Evolutionary conservation across 2,888 invertebrate genomes (phyloP), one percentile per base, ranked within the genome.

Genomic region (Andrena fulva): DNA sequence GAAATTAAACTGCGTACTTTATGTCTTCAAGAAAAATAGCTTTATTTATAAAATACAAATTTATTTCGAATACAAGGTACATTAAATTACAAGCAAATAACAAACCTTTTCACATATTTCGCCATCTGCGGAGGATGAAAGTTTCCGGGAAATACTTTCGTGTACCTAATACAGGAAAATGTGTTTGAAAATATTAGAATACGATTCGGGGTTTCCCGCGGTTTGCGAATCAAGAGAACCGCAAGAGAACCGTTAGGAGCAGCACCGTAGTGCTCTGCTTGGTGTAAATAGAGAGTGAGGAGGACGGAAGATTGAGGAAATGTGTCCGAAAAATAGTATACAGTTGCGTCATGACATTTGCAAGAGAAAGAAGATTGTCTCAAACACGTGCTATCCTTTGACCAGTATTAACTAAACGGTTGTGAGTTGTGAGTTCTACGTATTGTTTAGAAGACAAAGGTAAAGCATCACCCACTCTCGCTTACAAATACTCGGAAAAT

Each of bases 401-500:
- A 50, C 4, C 35, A 12, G 6, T 29, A 56, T 54, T 62, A 50
- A 52, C 35, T 7, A 68, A 68, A 10, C 24, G 27, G 20, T 62
- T 54, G 69, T 80, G 24, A 56, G 20, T 62, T 54, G 69, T 80
- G 24, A 56, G 33, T 27, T 66, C 60, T 42, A 4, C 4, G 31
- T n/a, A 59, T 82, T 82, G 67, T 81, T 74, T 60, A 66, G 33
- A 70, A 64, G 66, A 52, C 10, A 50, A 42, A 73, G 80, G 80
- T 81, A 69, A 80, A 12, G 4, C 0, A 68, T 35, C 8, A 8
- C 24, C 12, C 2, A 42, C 8, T 63, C 10, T 62, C 27, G n/a
- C 29, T 31, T 10, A 27, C 16, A 48, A 35, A 16, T 42, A 24
- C 12, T 29, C 12, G 10, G 20, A 70, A 60, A 52, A 54, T 68